These are phyloP conservation scores for Eupithecia subumbrata DNA, from an alignment of 2,888 invertebrate genomes.

Conservation along the genomic window DNA sequence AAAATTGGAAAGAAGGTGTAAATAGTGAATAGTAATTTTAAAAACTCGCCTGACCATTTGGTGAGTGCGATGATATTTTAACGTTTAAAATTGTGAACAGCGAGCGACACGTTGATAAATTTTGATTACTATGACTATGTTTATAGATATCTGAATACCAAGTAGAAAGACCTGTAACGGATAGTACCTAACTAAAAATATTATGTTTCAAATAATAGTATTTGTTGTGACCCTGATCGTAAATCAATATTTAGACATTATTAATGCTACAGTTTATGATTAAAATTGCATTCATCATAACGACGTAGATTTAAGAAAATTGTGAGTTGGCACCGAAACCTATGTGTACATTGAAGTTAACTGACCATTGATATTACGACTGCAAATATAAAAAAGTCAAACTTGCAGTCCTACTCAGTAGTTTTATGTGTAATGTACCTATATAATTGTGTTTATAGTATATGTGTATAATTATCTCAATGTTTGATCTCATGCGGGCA, in stretches of 20 bases:
- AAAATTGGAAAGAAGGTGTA: neutral
- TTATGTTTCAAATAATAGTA: neutral
- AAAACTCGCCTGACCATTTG: neutral
- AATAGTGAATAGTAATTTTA: neutral
- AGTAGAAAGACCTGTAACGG: neutral
- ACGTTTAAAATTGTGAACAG: neutral
- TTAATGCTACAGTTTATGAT: neutral
- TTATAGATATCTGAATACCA: neutral
- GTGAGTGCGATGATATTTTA: neutral
- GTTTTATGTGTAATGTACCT: constrained; percentile 2
- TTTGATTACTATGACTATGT: neutral
- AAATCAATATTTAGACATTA: neutral
- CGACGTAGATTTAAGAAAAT: neutral
- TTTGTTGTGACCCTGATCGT: neutral
- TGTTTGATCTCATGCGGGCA: constrained; percentile 74
- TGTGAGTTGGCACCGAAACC: neutral
- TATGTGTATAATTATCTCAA: constrained; percentile 49
- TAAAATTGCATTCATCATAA: neutral
- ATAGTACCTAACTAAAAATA: neutral
- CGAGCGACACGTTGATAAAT: neutral
- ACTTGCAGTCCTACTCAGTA: neutral
- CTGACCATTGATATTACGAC: neutral
- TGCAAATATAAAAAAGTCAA: constrained; percentile 2
- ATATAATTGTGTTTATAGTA: neutral
- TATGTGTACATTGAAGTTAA: neutral